Percentiles rank a stretch among this genome's conserved stretches.
phyloP scores from a whole-genome alignment of 2,888 invertebrate species.

The Tricholauxania praeusta region DNA sequence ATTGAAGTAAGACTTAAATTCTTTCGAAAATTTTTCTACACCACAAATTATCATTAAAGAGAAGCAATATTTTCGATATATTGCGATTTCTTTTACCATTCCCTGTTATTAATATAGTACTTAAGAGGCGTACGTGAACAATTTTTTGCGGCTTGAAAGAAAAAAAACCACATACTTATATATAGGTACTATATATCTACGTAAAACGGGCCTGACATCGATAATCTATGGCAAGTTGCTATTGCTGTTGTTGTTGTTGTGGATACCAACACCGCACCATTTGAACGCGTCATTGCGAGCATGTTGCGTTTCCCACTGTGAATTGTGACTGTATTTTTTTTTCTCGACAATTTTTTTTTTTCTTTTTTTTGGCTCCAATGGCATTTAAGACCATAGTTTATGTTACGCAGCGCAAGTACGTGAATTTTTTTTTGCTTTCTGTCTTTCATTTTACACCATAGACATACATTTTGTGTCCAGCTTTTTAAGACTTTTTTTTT shows the following conservation, averaged over 20 bases:
- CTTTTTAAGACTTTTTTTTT: not conserved
- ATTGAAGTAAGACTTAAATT: too few species aligned
- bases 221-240: slow-evolving; percentile 12
- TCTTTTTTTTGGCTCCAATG: not conserved
- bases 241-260: not conserved
- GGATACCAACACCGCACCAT: not conserved
- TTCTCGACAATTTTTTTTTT: not conserved
- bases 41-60: too few species aligned
- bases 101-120: too few species aligned
- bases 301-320: slow-evolving; percentile 32
- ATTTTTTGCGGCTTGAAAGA: too few species aligned
- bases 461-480: not conserved
- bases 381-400: slow-evolving; percentile 30
- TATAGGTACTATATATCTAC: not conserved
- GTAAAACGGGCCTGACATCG: slow-evolving; percentile 11
- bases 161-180: too few species aligned
- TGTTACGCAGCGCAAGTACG: slow-evolving; percentile 31
- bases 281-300: slow-evolving; percentile 7
- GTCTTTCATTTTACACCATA: slow-evolving; percentile 8
- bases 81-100: too few species aligned
- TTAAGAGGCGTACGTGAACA: too few species aligned
- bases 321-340: slow-evolving; percentile 33
- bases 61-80: too few species aligned
- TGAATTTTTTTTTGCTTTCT: not conserved
- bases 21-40: too few species aligned